Evolutionary conservation across 2,888 invertebrate genomes (phyloP), one percentile per base, ranked within the genome.

Genomic region (Sicus ferrugineus): DNA sequence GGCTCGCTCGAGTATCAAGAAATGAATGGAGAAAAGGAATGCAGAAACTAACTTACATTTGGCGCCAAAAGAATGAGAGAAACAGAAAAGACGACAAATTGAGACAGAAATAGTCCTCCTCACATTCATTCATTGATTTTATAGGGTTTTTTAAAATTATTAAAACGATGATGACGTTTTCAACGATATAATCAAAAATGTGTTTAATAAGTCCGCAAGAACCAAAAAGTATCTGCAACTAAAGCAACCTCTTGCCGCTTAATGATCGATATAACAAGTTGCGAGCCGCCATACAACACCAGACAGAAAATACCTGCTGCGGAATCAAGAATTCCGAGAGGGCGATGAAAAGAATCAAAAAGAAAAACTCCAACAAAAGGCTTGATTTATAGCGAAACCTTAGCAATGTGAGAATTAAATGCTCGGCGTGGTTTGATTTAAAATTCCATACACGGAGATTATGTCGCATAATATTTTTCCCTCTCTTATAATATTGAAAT

Each of bases 351-450:
- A n/a, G 19, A 11, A n/a, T 16, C 26, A 2, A 54, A 54, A 54
- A 23, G 16, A 42, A 23, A 26, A 54, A 26, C 4, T 23, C 4
- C 7, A 54, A 5, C 26, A 6, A 3, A 42, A 4, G 5, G n/a
- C 5, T 42, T 42, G 42, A 42, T 42, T 42, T 42, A 42, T 42
- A 42, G 42, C 42, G n/a, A 14, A 42, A 42, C n/a, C n/a, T n/a
- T n/a, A n/a, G n/a, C n/a, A n/a, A n/a, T n/a, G n/a, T 9, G 38
- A 11, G 16, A 42, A 42, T 42, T 42, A 14, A 14, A 9, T 42
- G 19, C 38, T 42, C 26, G 23, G 59, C 31, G 59, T 16, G 16
- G n/a, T 42, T 42, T 42, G 14, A 61, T 38, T 61, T 61, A 61
- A 61, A 61, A 61, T 61, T 61, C 61, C 26, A 11, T 19, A 21